phyloP scores from a whole-genome alignment of 1,140 invertebrate genomes.

The Anthonomus grandis region DNA sequence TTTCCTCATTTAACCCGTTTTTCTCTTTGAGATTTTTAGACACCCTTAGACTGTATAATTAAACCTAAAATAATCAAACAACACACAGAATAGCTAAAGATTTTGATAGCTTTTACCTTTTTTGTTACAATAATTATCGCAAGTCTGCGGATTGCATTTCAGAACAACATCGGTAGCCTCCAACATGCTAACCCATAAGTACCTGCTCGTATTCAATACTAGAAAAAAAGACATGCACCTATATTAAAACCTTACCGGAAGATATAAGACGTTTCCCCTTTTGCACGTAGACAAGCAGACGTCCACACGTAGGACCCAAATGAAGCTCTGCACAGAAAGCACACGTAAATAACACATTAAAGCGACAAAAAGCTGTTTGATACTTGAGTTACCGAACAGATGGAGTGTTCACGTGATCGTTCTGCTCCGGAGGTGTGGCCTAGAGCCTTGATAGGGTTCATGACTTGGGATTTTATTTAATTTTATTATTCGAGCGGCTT shows the following conservation, averaged over 20 bases:
- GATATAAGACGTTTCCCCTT: conserved; percentile 45
- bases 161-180: conserved; percentile 37
- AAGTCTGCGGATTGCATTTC: conserved; percentile 23
- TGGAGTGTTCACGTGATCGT: no score
- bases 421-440: no score
- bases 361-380: neutral
- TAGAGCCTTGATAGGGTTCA: no score
- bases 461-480: no score
- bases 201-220: conserved; percentile 31
- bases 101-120: no score
- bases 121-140: conserved; percentile 29
- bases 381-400: neutral
- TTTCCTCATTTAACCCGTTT: no score
- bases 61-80: no score
- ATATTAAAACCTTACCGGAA: conserved; percentile 41
- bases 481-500: no score
- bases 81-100: no score
- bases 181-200: conserved; percentile 32
- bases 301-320: conserved; percentile 41
- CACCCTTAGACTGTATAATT: no score
- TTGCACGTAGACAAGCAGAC: conserved; percentile 46
- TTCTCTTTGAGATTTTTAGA: no score
- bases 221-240: conserved; percentile 38
- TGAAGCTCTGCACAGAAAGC: conserved; percentile 32
- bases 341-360: neutral